Evolutionary conservation across 2,797 vertebrate genomes (phyloP).

Genomic region (Chaenodraco wilsoni): DNA sequence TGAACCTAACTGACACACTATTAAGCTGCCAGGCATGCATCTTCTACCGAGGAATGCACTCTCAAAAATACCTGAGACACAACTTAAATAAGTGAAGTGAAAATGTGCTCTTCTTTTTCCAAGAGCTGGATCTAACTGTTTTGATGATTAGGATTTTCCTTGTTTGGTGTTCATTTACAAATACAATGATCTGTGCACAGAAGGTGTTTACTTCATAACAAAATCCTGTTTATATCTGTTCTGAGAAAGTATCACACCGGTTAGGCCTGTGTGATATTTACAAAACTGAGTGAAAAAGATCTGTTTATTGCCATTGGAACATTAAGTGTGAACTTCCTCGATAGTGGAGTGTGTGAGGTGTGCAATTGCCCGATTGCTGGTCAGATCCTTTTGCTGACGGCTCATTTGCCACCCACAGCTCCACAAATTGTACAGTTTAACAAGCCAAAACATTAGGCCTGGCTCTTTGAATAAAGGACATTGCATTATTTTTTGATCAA

Average conservation of each 20-base stretch:
- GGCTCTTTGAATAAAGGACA: constrained; percentile 21
- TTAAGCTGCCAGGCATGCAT: constrained; percentile 66
- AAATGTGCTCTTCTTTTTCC: constrained; percentile 41
- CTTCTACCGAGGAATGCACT: constrained; percentile 68
- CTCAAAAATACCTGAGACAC: constrained; percentile 61
- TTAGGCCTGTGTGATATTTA: neutral
- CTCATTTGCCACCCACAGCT: constrained; percentile 54
- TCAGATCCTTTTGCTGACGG: constrained; percentile 36
- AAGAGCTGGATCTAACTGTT: constrained; percentile 30
- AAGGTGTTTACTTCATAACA: constrained; percentile 5
- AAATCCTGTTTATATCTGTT: neutral
- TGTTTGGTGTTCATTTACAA: constrained; percentile 28
- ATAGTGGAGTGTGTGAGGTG: constrained; percentile 20
- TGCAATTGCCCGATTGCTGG: constrained; percentile 24
- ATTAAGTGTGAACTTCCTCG: constrained; percentile 29
- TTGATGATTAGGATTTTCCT: constrained; percentile 12
- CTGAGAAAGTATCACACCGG: neutral
- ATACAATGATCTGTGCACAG: neutral
- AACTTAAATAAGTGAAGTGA: constrained; percentile 53
- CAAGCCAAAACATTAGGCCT: constrained; percentile 15
- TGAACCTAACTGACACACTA: constrained; percentile 67
- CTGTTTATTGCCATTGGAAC: constrained; percentile 28
- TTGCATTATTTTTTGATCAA: constrained; percentile 38
- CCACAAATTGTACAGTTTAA: constrained; percentile 32
- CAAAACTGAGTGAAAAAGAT: constrained; percentile 8